phyloP scores from a whole-genome alignment of 1,140 invertebrate genomes.

The Nephila pilipes region DNA sequence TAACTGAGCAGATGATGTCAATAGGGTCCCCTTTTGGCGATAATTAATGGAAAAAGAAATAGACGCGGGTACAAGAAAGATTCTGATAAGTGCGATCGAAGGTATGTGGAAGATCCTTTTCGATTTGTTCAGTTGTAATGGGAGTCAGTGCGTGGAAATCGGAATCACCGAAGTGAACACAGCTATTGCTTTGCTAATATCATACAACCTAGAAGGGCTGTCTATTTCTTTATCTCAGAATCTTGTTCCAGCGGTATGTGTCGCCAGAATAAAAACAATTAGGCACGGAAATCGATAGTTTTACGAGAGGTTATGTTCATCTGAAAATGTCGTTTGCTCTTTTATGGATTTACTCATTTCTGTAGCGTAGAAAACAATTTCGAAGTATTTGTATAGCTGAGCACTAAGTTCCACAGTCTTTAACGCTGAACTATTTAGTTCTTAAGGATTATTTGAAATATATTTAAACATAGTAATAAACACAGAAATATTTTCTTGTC shows the following conservation, averaged over 20 bases:
- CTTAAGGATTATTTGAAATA: no score
- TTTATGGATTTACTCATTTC: no score
- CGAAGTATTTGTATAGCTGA: no score
- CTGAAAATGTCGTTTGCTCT: no score
- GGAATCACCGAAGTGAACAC: conserved; percentile 3
- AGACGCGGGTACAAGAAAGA: not conserved
- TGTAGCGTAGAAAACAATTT: no score
- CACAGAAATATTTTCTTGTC: no score
- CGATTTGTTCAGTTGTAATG: conserved; percentile 25
- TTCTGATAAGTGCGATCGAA: conserved; percentile 19
- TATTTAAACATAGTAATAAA: no score
- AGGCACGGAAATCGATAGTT: not conserved
- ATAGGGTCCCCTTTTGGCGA: not conserved
- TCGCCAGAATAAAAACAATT: conserved; percentile 20
- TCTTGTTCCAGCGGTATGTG: not conserved
- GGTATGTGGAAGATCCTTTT: conserved; percentile 11
- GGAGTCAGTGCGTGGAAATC: conserved; percentile 18
- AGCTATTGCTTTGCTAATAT: conserved; percentile 31
- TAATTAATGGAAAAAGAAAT: conserved; percentile 20
- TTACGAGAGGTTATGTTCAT: no score
- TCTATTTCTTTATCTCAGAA: not conserved
- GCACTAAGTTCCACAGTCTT: no score
- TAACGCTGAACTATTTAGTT: no score
- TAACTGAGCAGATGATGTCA: not conserved
- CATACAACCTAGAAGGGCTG: not conserved